Conservation (phyloP, 1,140 invertebrate genomes). For the Ridgeia piscesae region DNA sequence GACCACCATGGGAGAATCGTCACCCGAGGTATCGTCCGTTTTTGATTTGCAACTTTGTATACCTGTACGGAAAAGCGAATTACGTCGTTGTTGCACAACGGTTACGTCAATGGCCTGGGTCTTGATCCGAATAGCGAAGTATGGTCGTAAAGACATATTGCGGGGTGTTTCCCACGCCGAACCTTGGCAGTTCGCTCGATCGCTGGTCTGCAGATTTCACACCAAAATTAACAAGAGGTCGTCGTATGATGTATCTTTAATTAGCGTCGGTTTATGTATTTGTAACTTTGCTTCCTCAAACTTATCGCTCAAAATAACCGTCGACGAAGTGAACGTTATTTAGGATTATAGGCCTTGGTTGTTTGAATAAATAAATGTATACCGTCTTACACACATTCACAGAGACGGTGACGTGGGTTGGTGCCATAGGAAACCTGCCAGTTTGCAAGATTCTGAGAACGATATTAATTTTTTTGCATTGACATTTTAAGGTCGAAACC, state of each 20-base stretch:
- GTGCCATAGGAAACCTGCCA: neutral
- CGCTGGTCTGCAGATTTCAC: no score
- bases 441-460: neutral
- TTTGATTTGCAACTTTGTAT: neutral
- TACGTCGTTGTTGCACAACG: neutral
- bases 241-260: no score
- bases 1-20: neutral
- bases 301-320: no score
- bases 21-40: neutral
- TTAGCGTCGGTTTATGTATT: no score
- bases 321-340: no score
- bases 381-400: neutral
- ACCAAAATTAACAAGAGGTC: no score
- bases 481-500: neutral
- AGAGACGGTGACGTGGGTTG: neutral
- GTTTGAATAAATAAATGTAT: no score
- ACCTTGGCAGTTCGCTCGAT: neutral
- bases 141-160: neutral
- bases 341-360: no score
- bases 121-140: neutral
- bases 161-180: neutral
- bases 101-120: neutral
- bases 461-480: neutral
- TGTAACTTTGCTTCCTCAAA: no score
- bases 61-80: neutral